Conservation (phyloP, 2,113 vertebrate species). For the Atlantisia rogersi region DNA sequence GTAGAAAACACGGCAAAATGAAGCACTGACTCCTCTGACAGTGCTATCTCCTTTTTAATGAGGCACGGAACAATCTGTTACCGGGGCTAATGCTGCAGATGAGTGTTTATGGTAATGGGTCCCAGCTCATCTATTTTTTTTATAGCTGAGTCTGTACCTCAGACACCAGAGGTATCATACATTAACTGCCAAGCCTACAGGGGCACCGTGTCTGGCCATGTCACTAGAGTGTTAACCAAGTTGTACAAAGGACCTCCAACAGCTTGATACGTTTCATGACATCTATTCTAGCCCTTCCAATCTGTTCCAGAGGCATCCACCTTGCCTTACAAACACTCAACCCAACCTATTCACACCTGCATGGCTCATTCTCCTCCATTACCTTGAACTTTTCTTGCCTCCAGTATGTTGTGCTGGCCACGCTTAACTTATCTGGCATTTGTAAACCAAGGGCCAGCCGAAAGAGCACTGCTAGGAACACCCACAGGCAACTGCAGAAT, state of each 20-base stretch:
- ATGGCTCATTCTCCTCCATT: background rate
- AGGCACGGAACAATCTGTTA: conserved; percentile 41
- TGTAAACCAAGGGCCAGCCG: background rate
- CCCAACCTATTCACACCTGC: background rate
- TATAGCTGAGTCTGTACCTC: background rate
- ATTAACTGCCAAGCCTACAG: background rate
- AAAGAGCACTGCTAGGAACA: conserved; percentile 5
- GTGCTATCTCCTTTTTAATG: background rate
- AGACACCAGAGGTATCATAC: background rate
- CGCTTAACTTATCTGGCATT: background rate
- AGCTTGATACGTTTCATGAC: background rate
- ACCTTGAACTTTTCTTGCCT: background rate
- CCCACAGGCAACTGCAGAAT: conserved; percentile 16
- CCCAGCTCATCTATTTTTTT: conserved; percentile 20
- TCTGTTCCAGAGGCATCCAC: background rate
- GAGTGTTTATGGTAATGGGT: background rate
- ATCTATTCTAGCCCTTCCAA: background rate
- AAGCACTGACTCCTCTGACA: conserved; percentile 31
- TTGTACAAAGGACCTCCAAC: background rate
- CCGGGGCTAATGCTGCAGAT: background rate
- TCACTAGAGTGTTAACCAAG: background rate
- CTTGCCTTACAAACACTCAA: background rate
- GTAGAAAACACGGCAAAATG: conserved; percentile 29
- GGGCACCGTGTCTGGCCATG: background rate
- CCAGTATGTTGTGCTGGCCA: background rate